Evolutionary conservation across 2,113 vertebrate species (phyloP).

Genomic region (Ophthalmolycus amberensis): DNA sequence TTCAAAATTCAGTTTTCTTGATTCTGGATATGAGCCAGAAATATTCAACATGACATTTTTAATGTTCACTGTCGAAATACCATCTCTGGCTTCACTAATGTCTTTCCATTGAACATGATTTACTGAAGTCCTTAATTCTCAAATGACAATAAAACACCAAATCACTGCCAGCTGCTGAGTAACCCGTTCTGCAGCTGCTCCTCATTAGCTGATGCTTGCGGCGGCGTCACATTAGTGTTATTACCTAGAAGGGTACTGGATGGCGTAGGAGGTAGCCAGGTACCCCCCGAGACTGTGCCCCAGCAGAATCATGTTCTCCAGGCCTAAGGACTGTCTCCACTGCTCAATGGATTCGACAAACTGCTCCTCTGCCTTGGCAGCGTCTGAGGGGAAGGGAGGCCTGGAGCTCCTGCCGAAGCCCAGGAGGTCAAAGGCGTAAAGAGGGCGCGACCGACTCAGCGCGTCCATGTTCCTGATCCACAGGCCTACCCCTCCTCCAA

Average conservation of each 20-base stretch:
- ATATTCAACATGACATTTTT: not conserved
- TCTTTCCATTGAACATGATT: not conserved
- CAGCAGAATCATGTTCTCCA: conserved; percentile 87
- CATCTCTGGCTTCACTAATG: not conserved
- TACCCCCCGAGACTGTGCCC: conserved; percentile 89
- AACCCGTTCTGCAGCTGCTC: not conserved
- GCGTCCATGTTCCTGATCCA: conserved; percentile 91
- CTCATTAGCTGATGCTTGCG: not conserved
- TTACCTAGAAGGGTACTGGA: conserved; percentile 89
- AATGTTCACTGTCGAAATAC: not conserved
- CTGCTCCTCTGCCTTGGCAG: conserved; percentile 87
- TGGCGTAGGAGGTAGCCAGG: conserved; percentile 87
- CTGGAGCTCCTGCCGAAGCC: conserved; percentile 92
- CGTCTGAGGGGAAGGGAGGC: conserved; percentile 85
- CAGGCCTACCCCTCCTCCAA: conserved; percentile 91
- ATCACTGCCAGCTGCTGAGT: not conserved
- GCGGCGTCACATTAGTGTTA: not conserved
- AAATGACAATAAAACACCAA: not conserved
- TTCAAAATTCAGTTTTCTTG: not conserved
- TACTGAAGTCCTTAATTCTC: not conserved
- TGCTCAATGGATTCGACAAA: conserved; percentile 89
- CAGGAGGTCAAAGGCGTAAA: conserved; percentile 89
- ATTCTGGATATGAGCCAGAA: not conserved
- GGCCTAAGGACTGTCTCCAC: conserved; percentile 85
- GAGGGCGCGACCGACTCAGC: conserved; percentile 80